A percentile compares a stretch with the other conserved stretches of the same genome.
phyloP scores from a whole-genome alignment of 2,888 invertebrate species.

The Fragum whitleyi region DNA sequence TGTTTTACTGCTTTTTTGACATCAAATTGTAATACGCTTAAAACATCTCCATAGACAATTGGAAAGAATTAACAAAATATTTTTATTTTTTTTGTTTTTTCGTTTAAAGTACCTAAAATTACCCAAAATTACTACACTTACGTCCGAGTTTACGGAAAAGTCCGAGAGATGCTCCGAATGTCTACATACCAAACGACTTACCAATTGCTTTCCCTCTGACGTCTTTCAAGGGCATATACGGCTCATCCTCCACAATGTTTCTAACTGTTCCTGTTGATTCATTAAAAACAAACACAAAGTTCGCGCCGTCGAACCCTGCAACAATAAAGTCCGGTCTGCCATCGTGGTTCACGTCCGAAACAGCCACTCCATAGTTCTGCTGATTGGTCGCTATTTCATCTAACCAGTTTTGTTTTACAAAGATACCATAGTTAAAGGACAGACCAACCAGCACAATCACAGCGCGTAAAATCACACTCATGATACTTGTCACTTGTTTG shows the following conservation, averaged over 20 bases:
- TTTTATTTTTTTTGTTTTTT: no score
- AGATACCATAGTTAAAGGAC: not conserved
- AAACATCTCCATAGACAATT: no score
- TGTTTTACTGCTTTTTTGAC: no score
- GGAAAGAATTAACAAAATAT: no score
- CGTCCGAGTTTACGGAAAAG: no score
- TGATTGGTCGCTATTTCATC: constrained; percentile 69
- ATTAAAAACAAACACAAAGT: constrained; percentile 78
- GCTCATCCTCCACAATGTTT: constrained; percentile 73
- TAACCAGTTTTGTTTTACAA: constrained; percentile 52
- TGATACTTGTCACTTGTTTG: no score
- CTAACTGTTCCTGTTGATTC: constrained; percentile 55
- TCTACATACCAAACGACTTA: no score
- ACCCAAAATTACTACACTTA: no score
- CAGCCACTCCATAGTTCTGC: constrained; percentile 79
- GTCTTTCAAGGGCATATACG: constrained; percentile 74
- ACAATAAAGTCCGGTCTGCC: constrained; percentile 79
- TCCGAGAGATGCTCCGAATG: no score
- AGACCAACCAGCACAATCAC: not conserved
- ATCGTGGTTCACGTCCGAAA: constrained; percentile 79
- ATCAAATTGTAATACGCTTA: no score
- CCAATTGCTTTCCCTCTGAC: constrained; percentile 73
- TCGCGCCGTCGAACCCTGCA: constrained; percentile 76
- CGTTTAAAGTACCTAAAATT: no score
- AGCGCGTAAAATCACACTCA: no score